Evolutionary conservation across 2,797 vertebrate genomes (phyloP).

Genomic region (Dicrostonyx torquatus): DNA sequence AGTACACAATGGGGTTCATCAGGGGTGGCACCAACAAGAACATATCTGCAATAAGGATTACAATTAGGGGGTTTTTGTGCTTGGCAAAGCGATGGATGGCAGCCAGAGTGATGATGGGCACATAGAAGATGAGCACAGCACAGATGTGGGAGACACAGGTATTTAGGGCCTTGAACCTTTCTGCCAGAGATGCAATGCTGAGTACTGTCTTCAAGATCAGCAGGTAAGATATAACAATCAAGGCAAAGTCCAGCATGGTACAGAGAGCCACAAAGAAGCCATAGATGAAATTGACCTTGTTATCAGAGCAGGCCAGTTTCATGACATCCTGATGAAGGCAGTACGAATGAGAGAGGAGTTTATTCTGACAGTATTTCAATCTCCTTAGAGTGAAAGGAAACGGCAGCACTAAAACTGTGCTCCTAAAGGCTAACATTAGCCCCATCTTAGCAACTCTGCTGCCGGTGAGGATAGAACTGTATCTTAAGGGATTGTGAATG

Average conservation of each 20-base stretch:
- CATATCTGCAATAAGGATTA: slow-evolving; percentile 45
- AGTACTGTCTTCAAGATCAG: slow-evolving; percentile 57
- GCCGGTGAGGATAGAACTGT: slow-evolving; percentile 34
- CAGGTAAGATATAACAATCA: slow-evolving; percentile 57
- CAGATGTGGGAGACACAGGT: slow-evolving; percentile 66
- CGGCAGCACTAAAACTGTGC: not conserved
- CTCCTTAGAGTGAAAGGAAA: slow-evolving; percentile 56
- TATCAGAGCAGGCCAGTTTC: slow-evolving; percentile 78
- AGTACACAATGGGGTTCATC: slow-evolving; percentile 63
- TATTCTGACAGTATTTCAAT: slow-evolving; percentile 52
- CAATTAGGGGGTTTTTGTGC: slow-evolving; percentile 14
- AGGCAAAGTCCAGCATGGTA: slow-evolving; percentile 32
- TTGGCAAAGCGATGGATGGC: slow-evolving; percentile 18
- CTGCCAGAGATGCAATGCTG: not conserved
- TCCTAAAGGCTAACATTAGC: not conserved
- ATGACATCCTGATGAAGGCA: slow-evolving; percentile 56
- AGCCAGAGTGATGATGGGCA: slow-evolving; percentile 22
- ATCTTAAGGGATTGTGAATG: slow-evolving; percentile 62
- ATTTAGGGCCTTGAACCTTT: slow-evolving; percentile 51
- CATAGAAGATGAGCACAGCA: slow-evolving; percentile 63
- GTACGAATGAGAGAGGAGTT: slow-evolving; percentile 70
- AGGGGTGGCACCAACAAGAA: slow-evolving; percentile 54
- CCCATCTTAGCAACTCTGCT: slow-evolving; percentile 17
- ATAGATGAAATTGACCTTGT: slow-evolving; percentile 81
- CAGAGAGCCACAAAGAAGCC: slow-evolving; percentile 76